Evolutionary conservation across 2,113 vertebrate species (phyloP).

Genomic region (Limanda limanda): DNA sequence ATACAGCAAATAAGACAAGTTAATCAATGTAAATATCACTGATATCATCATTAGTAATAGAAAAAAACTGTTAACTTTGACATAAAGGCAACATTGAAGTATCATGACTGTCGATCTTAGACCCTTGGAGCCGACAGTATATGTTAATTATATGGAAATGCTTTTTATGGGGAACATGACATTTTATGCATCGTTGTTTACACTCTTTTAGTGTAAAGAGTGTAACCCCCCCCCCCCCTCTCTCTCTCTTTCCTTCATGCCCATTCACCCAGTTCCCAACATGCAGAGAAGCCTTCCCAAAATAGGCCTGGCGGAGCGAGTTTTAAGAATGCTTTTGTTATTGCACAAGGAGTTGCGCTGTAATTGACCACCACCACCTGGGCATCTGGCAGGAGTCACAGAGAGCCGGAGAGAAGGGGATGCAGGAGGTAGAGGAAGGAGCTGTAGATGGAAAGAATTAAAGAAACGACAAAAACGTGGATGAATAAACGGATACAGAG

Average conservation of each 20-base stretch:
- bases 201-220: slow-evolving; percentile 14
- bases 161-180: slow-evolving; percentile 49
- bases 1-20: neutral
- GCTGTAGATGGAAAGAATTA: slow-evolving; percentile 64
- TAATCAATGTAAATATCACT: neutral
- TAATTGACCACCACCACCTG: slow-evolving; percentile 78
- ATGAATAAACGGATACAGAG: slow-evolving; percentile 61
- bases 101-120: neutral
- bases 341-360: slow-evolving; percentile 71
- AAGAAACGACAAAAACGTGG: slow-evolving; percentile 66
- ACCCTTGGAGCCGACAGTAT: neutral
- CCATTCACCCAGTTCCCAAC: slow-evolving; percentile 61
- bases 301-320: slow-evolving; percentile 63
- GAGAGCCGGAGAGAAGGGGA: slow-evolving; percentile 43
- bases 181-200: slow-evolving; percentile 45
- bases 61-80: neutral
- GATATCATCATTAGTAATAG: neutral
- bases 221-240: slow-evolving; percentile 8
- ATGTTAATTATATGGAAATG: neutral
- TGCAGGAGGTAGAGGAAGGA: slow-evolving; percentile 44
- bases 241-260: slow-evolving; percentile 13
- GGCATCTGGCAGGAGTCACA: slow-evolving; percentile 74
- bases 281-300: slow-evolving; percentile 57
- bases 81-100: neutral
- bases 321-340: slow-evolving; percentile 74